A percentile compares a stretch with the other conserved stretches of the same genome.
Conservation (phyloP, 2,888 invertebrate species). For the Caradrina clavipalpis region DNA sequence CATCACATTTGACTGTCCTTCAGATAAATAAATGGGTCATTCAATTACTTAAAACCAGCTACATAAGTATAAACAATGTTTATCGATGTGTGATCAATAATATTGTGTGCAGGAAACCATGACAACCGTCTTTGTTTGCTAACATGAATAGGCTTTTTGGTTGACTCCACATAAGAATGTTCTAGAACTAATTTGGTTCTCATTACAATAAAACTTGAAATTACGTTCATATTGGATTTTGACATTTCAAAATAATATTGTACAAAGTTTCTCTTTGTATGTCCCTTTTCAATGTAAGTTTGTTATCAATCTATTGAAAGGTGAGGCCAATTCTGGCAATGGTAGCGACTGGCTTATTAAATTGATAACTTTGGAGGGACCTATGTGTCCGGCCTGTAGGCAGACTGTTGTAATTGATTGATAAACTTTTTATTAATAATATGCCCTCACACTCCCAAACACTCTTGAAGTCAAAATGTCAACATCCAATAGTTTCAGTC, state of each 20-base stretch:
- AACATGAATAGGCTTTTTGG: conserved; percentile 38
- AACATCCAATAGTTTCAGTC: conserved; percentile 40
- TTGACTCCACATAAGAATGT: conserved; percentile 7
- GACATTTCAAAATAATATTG: conserved; percentile 25
- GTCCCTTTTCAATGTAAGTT: neutral
- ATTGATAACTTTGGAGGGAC: neutral
- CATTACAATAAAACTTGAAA: neutral
- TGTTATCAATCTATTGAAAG: neutral
- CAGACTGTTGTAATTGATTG: neutral
- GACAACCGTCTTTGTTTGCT: conserved; percentile 29
- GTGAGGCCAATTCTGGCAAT: neutral
- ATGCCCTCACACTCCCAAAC: no score
- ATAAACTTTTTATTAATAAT: neutral
- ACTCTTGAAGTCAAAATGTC: conserved; percentile 8
- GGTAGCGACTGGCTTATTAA: neutral
- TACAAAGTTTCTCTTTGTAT: conserved; percentile 2
- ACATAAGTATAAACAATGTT: conserved; percentile 7
- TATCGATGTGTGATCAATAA: conserved; percentile 37
- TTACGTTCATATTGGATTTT: conserved; percentile 32
- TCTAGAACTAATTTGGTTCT: neutral
- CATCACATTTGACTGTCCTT: neutral
- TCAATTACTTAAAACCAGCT: conserved; percentile 16
- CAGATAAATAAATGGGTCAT: neutral
- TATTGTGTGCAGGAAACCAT: conserved; percentile 41
- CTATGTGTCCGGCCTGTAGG: neutral